Percentiles rank a stretch among this genome's conserved stretches.
Evolutionary conservation across 2,888 invertebrate genomes (phyloP).

Genomic region (Ectemnius lituratus): DNA sequence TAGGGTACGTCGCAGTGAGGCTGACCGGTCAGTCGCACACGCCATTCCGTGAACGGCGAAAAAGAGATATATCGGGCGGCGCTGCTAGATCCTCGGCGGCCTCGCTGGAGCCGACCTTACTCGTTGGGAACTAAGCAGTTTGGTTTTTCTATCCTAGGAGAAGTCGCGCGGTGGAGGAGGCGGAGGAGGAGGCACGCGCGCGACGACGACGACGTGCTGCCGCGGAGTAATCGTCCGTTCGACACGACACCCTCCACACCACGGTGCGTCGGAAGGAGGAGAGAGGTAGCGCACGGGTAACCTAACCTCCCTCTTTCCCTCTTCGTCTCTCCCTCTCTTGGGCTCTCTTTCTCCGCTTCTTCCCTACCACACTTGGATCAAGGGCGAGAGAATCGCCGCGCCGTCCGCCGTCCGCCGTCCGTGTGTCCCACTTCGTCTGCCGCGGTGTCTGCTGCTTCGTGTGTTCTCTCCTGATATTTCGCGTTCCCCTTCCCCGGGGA

Average conservation of each 20-base stretch:
- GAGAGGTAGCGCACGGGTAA: constrained; percentile 54
- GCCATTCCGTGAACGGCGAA: constrained; percentile 61
- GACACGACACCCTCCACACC: constrained; percentile 53
- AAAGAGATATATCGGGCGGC: constrained; percentile 44
- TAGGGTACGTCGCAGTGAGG: constrained; percentile 51
- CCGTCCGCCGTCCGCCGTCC: constrained; percentile 23
- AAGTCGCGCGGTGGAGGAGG: neutral
- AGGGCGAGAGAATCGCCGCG: constrained; percentile 50
- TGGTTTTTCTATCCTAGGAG: no score
- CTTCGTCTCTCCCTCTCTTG: constrained; percentile 41
- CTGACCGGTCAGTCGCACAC: constrained; percentile 61
- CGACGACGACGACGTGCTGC: constrained; percentile 38
- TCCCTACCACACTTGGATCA: constrained; percentile 54
- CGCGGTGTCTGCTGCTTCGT: constrained; percentile 60
- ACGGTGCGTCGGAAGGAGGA: constrained; percentile 53
- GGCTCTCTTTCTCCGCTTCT: constrained; percentile 42
- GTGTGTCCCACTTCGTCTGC: constrained; percentile 70
- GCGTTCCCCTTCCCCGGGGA: constrained; percentile 66
- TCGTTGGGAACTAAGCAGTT: no score
- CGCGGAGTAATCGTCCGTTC: constrained; percentile 54
- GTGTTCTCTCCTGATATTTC: constrained; percentile 70
- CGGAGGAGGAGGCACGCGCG: constrained; percentile 31
- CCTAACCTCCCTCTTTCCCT: constrained; percentile 55
- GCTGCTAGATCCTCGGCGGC: neutral
- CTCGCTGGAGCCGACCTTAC: no score